A percentile compares a stretch with the other conserved stretches of the same genome.
phyloP scores from a whole-genome alignment of 1,140 invertebrate genomes.

The Ditylenchus dipsaci region DNA sequence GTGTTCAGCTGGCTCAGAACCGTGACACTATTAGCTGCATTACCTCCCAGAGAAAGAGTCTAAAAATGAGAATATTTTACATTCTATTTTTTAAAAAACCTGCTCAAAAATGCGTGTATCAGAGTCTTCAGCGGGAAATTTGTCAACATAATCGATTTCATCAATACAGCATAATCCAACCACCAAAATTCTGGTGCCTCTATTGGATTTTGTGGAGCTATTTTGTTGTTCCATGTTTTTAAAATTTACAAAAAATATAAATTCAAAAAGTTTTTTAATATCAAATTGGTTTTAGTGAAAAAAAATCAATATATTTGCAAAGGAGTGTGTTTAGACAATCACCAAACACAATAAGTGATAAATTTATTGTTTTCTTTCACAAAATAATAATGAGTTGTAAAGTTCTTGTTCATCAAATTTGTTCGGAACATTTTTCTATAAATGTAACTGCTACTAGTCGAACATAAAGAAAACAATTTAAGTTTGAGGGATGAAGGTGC shows the following conservation, averaged over 20 bases:
- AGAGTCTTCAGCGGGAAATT: slow-evolving; percentile 19
- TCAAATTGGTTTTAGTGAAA: no score
- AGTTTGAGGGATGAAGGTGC: no score
- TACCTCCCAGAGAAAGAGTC: slow-evolving; percentile 25
- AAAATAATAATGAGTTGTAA: no score
- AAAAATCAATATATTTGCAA: no score
- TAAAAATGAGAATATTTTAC: not conserved
- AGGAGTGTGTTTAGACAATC: no score
- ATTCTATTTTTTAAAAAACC: not conserved
- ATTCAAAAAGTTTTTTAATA: not conserved
- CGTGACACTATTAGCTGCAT: slow-evolving; percentile 30
- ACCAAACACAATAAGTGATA: no score
- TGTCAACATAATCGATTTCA: slow-evolving; percentile 21
- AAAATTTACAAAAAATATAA: not conserved
- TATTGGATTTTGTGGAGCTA: no score
- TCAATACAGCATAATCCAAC: slow-evolving; percentile 26
- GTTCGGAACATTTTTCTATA: no score
- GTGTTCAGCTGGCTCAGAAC: slow-evolving; percentile 25
- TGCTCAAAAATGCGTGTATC: slow-evolving; percentile 19
- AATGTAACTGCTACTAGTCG: no score
- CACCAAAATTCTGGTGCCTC: slow-evolving; percentile 5
- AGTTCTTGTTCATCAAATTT: no score
- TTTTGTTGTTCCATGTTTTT: not conserved
- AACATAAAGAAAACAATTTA: no score
- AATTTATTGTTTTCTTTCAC: no score